Conservation (phyloP, 2,888 invertebrate species). For the Scrobipalpa costella region DNA sequence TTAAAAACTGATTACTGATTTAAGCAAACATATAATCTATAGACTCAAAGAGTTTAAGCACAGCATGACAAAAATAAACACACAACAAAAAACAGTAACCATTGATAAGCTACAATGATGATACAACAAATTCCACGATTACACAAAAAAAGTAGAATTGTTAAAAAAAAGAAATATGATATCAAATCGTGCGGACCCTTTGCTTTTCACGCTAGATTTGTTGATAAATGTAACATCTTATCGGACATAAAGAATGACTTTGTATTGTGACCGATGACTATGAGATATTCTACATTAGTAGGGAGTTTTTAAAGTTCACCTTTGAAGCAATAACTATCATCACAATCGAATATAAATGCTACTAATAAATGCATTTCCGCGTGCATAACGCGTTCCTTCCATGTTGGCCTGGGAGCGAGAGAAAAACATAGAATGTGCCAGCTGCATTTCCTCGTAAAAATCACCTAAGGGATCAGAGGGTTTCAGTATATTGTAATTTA, state of each 20-base stretch:
- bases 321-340: not conserved
- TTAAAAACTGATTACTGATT: too few species aligned
- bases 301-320: not conserved
- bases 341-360: too few species aligned
- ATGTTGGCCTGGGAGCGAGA: too few species aligned
- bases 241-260: slow-evolving; percentile 22
- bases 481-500: too few species aligned
- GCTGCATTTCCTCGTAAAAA: too few species aligned
- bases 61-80: not conserved
- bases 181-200: slow-evolving; percentile 1
- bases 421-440: too few species aligned
- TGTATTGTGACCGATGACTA: slow-evolving; percentile 15
- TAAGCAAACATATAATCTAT: too few species aligned
- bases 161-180: not conserved
- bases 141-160: not conserved
- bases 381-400: too few species aligned
- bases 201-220: slow-evolving; percentile 26
- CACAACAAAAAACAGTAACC: not conserved
- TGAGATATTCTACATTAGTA: not conserved
- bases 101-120: slow-evolving; percentile 4
- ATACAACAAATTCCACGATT: not conserved
- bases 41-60: too few species aligned
- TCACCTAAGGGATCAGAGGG: too few species aligned
- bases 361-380: too few species aligned
- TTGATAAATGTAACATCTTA: slow-evolving; percentile 25